A percentile compares a stretch with the other conserved stretches of the same genome.
Evolutionary conservation across 2,113 vertebrate genomes (phyloP).

Genomic region (Polypterus senegalus): DNA sequence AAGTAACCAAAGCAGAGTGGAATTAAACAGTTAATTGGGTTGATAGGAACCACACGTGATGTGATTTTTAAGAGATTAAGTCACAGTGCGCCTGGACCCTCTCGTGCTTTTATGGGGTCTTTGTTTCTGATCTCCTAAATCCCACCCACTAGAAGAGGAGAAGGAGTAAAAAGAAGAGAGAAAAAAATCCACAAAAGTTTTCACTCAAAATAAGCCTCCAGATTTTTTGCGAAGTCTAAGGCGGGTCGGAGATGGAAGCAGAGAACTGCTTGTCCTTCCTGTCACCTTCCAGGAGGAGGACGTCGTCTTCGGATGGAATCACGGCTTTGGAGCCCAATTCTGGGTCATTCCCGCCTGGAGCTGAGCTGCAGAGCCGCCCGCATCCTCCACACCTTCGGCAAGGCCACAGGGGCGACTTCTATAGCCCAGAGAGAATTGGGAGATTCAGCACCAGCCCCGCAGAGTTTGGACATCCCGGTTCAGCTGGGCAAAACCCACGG

Average conservation of each 20-base stretch:
- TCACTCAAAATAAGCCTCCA: slow-evolving; percentile 27
- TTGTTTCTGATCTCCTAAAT: slow-evolving; percentile 56
- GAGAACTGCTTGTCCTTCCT: slow-evolving; percentile 58
- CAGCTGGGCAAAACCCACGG: slow-evolving; percentile 29
- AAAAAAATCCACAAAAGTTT: slow-evolving; percentile 37
- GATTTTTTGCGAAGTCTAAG: slow-evolving; percentile 26
- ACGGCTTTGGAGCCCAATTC: slow-evolving; percentile 43
- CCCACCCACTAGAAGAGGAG: slow-evolving; percentile 57
- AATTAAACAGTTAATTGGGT: slow-evolving; percentile 49
- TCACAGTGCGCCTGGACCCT: slow-evolving; percentile 33
- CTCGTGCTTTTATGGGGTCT: slow-evolving; percentile 42
- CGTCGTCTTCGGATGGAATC: slow-evolving; percentile 30
- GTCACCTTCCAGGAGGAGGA: slow-evolving; percentile 43
- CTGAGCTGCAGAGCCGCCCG: slow-evolving; percentile 41
- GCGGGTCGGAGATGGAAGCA: slow-evolving; percentile 55
- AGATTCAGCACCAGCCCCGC: slow-evolving; percentile 33
- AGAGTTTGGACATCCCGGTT: slow-evolving; percentile 45
- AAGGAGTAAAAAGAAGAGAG: slow-evolving; percentile 9
- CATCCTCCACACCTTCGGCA: slow-evolving; percentile 39
- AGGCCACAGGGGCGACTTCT: slow-evolving; percentile 47
- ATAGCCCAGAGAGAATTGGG: slow-evolving; percentile 30
- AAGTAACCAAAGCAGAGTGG: slow-evolving; percentile 32
- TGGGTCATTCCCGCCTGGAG: slow-evolving; percentile 38
- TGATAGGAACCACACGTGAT: slow-evolving; percentile 46
- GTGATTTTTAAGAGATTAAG: slow-evolving; percentile 47